These are phyloP conservation scores for mouse (Mus musculus) DNA, from an alignment of 2,113 vertebrate species.

Conservation along the genomic window DNA sequence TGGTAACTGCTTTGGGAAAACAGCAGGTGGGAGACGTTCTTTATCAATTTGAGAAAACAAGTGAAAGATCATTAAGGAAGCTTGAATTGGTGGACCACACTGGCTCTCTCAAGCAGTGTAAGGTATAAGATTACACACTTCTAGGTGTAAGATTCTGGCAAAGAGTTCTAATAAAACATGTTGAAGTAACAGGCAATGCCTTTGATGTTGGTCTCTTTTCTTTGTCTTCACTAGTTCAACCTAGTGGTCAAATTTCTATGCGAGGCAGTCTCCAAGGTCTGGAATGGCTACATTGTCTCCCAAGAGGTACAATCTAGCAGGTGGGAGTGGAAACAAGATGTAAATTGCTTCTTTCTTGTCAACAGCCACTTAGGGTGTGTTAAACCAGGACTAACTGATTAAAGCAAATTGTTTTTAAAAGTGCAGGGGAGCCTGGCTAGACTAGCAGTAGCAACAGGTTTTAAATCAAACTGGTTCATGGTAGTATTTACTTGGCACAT, in stretches of 20 bases:
- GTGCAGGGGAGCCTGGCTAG: neutral
- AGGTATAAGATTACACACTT: too few species aligned
- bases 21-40: neutral
- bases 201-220: neutral
- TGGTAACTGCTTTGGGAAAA: too few species aligned
- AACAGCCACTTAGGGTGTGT: neutral
- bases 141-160: neutral
- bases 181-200: too few species aligned
- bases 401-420: neutral
- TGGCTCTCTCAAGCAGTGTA: neutral
- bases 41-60: neutral
- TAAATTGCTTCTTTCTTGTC: neutral
- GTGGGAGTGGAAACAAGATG: neutral
- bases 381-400: neutral
- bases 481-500: neutral
- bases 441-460: neutral
- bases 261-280: neutral
- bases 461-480: neutral
- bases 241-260: neutral
- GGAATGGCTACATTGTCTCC: neutral
- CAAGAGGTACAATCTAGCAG: neutral
- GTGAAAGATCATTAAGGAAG: neutral
- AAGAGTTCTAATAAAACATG: neutral
- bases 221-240: neutral
- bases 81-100: neutral